phyloP scores from a whole-genome alignment of 1,140 invertebrate species.

The Nasonia giraulti region DNA sequence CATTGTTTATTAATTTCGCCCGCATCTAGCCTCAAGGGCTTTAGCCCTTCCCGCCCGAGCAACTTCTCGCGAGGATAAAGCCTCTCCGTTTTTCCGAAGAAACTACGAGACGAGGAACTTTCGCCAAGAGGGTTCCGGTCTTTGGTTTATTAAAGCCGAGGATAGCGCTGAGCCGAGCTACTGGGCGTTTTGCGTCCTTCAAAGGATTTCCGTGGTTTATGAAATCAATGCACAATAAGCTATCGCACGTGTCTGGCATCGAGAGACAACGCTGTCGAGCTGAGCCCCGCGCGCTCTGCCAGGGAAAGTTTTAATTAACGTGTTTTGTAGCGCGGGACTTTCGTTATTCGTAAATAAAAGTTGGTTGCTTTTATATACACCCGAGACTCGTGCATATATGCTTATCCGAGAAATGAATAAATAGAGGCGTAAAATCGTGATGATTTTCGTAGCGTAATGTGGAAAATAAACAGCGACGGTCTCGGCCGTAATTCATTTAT shows the following conservation, averaged over 20 bases:
- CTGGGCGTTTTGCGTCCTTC: background rate
- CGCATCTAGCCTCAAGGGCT: conserved; percentile 1
- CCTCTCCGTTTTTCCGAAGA: conserved; percentile 27
- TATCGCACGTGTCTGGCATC: conserved; percentile 23
- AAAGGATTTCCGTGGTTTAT: conserved; percentile 21
- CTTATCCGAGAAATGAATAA: no score
- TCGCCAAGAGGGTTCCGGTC: conserved; percentile 41
- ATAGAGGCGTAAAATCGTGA: no score
- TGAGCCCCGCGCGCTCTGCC: no score
- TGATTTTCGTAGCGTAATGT: no score
- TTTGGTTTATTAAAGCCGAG: conserved; percentile 54
- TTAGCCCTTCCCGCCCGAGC: background rate
- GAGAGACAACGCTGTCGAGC: background rate
- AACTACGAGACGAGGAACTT: background rate
- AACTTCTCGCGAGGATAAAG: background rate
- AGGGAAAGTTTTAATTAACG: conserved; percentile 24
- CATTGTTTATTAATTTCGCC: conserved; percentile 43
- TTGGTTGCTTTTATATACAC: no score
- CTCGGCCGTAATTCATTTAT: background rate
- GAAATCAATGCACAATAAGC: conserved; percentile 25
- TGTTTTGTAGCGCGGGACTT: background rate
- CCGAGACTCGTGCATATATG: no score
- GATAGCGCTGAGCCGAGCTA: conserved; percentile 51
- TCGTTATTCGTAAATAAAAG: no score
- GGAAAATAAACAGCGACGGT: no score